Base-by-base conservation (phyloP, 1,140 invertebrate species). In the Epicauta chinensis region DNA sequence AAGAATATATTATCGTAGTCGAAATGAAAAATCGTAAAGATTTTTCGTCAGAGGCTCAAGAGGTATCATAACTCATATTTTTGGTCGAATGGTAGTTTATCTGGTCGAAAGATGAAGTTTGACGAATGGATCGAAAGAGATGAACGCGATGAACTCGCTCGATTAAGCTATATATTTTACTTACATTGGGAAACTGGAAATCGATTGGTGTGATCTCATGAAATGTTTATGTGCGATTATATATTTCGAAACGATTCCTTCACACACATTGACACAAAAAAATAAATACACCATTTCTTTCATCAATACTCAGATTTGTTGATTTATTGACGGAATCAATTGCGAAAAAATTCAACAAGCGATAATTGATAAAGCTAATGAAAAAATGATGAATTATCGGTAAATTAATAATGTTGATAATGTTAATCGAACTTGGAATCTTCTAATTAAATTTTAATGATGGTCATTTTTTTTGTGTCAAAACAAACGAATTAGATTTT, bases 161-260 rank as follows among this genome's bases (percentile, higher is more conserved):
- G 59, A 60, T 60, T 60, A 60, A 58, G 53, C 46, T 32, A 55
- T 60, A 60, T 58, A 60, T 60, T 60, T 60, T 49, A 49, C 32
- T 49, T 49, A 49, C 44, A 53, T n/a, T 43, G 43, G 38, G 38
- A 42, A 53, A 48, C 44, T 53, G 15, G 44, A 53, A 53, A 48
- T 53, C 51, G 51, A 53, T 43, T 23, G 44, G 47, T 53, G 37
- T 37, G 44, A 53, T 48, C 44, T 34, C 31, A 48, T 53, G 51
- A 48, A 48, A 53, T 47, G 51, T 53, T 53, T 48, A 53, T 53
- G 48, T 39, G 44, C 43, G 43, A 41, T 53, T 53, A 48, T 55
- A 55, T 55, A 42, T 49, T 35, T 38, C 17, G 17, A 49, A 36
- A 40, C 36, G 46, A 30, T 49, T 49, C 39, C 29, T 3, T 34